Evolutionary conservation across 1,140 invertebrate genomes (phyloP), one percentile per base, ranked within the genome.

Genomic region (Anastrepha ludens): DNA sequence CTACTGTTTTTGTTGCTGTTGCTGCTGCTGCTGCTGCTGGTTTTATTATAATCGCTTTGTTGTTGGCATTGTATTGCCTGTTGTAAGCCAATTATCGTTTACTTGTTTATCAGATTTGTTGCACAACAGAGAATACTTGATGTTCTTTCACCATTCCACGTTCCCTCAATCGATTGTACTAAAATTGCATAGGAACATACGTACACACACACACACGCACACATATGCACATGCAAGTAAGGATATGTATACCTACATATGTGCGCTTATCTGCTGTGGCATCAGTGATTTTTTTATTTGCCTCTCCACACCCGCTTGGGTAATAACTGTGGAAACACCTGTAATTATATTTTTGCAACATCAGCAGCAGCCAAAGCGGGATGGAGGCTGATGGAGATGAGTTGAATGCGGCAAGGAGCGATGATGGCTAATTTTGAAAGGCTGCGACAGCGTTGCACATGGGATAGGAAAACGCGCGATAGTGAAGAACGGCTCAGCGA

Each of bases 81-180:
- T 29, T 67, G 74, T 55, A 81, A 55, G 74, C 47, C 74, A 81
- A 81, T 81, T 81, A 81, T 81, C 47, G 44, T 55, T 81, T 81
- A n/a, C 47, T 50, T 55, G 74, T 55, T 81, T 81, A 50, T 81
- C 74, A 81, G n/a, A 81, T 29, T 55, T 58, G 50, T 81, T 81
- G 74, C 29, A 81, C n/a, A 47, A 50, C 29, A 62, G 11, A 60
- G 6, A 62, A 59, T 60, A 39, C 15, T n/a, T 85, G 44, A 50
- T 2, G 78, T 59, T 50, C 8, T 11, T 78, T 41, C 70, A 15
- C 70, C 70, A 50, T 50, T 58, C 9, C 78, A 78, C 20, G 4
- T 78, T 44, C 70, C 15, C 50, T 9, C 67, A 1, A 11, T 5
- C 13, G 70, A 41, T 11, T 8, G 8, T n/a, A 41, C 65, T 41